These are phyloP conservation scores for Lampris megalopsis DNA, from an alignment of 2,113 vertebrate genomes.

Conservation along the genomic window DNA sequence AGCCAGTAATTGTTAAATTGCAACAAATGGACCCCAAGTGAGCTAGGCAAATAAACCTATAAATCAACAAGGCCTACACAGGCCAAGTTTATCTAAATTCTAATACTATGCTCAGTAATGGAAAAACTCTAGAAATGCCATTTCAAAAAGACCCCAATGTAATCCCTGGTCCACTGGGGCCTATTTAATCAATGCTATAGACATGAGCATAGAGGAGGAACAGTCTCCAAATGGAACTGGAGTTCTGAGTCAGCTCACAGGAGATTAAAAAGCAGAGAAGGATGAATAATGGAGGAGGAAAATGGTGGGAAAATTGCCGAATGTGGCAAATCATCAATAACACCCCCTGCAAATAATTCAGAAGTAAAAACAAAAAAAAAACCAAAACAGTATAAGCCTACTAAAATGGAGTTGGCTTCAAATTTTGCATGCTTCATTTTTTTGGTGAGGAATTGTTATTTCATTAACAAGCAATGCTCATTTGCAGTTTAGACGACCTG, in stretches of 20 bases:
- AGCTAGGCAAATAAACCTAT: conserved; percentile 62
- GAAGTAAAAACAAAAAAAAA: conserved; percentile 69
- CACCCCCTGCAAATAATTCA: conserved; percentile 77
- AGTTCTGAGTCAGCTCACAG: conserved; percentile 85
- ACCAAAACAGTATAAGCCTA: conserved; percentile 65
- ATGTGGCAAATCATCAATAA: conserved; percentile 85
- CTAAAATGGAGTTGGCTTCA: conserved; percentile 73
- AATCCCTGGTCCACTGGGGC: conserved; percentile 79
- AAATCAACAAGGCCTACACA: conserved; percentile 65
- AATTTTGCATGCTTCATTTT: conserved; percentile 70
- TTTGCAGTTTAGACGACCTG: conserved; percentile 47
- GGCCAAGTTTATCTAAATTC: conserved; percentile 74
- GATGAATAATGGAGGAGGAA: conserved; percentile 85
- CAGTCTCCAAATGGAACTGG: conserved; percentile 81
- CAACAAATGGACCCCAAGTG: conserved; percentile 72
- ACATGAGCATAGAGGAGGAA: conserved; percentile 80
- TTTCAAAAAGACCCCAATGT: conserved; percentile 80
- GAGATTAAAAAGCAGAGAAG: conserved; percentile 85
- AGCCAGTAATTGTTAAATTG: conserved; percentile 72
- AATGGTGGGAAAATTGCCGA: conserved; percentile 81
- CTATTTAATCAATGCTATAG: conserved; percentile 84
- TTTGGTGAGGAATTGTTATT: conserved; percentile 63
- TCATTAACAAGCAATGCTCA: conserved; percentile 16
- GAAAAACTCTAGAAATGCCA: conserved; percentile 77
- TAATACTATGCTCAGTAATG: conserved; percentile 76